Conservation (phyloP, 2,113 vertebrate genomes). For the Sebastes fasciatus region DNA sequence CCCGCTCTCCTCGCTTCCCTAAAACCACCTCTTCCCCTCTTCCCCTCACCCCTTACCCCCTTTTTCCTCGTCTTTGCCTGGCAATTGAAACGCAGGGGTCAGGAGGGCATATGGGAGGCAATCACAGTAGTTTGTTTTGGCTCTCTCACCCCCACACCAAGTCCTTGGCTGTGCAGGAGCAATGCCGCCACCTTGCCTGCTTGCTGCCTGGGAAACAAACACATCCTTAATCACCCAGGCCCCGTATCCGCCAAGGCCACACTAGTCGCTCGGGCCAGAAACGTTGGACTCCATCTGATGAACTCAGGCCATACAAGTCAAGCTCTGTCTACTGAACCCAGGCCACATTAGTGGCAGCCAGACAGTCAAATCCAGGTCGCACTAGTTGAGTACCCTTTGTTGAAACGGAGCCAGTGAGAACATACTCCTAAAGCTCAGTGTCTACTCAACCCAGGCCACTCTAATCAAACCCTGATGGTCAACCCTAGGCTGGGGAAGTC, state of each 20-base stretch:
- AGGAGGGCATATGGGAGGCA: conserved; percentile 81
- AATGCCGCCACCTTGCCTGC: conserved; percentile 80
- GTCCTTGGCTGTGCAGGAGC: conserved; percentile 74
- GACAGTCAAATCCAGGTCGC: conserved; percentile 75
- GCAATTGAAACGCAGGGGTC: conserved; percentile 80
- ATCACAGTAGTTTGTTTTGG: conserved; percentile 85
- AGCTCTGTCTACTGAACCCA: conserved; percentile 74
- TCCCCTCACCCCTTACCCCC: conserved; percentile 43
- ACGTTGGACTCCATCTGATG: conserved; percentile 70
- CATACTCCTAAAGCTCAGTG: conserved; percentile 54
- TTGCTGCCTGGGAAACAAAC: conserved; percentile 82
- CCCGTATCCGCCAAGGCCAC: conserved; percentile 74
- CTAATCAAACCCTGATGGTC: conserved; percentile 53
- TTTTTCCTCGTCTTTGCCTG: conserved; percentile 60
- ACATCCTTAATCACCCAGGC: conserved; percentile 79
- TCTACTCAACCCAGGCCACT: conserved; percentile 38
- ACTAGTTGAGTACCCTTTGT: conserved; percentile 64
- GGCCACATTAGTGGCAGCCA: conserved; percentile 67
- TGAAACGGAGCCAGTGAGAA: conserved; percentile 59
- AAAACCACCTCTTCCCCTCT: conserved; percentile 39
- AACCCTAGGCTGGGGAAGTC: conserved; percentile 42
- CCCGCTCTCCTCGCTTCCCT: conserved; percentile 13
- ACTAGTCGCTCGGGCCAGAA: conserved; percentile 70
- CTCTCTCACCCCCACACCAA: conserved; percentile 67
- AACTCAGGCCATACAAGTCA: conserved; percentile 73